Evolutionary conservation across 2,113 vertebrate genomes (phyloP), one percentile per base, ranked within the genome.

Genomic region (Zeus faber): DNA sequence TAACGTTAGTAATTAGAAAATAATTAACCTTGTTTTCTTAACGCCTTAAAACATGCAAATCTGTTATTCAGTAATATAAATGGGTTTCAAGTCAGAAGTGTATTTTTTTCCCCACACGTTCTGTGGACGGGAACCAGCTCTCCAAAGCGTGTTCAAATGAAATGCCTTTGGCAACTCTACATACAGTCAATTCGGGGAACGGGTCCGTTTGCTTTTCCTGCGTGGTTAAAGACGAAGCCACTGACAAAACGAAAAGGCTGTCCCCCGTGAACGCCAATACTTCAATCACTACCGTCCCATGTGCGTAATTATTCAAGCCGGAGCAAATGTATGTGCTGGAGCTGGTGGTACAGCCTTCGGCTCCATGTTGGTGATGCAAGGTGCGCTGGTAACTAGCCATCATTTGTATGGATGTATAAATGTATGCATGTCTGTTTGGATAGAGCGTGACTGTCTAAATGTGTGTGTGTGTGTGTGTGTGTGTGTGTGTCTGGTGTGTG

Each of bases 181-280:
- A 50, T 54, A 41, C 37, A 20, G n/a, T n/a, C n/a, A n/a, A n/a
- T n/a, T n/a, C n/a, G 60, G 68, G 67, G 56, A 31, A 79, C 73
- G 82, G 75, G 83, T 79, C 77, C 74, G 48, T 49, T 57, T n/a
- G n/a, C n/a, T n/a, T n/a, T 62, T 62, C 50, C 59, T 53, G 49
- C 26, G n/a, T 39, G 60, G 50, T 41, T 11, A 16, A 43, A 72
- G 64, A 63, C 61, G 9, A 68, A 79, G 40, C 53, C 1, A 41
- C 65, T 58, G 69, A 58, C 65, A 77, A 59, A 70, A 54, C n/a
- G n/a, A 65, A 55, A 73, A 25, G 44, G 59, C 65, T 46, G 40
- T 62, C 29, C 4, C 54, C 41, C 55, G 23, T 66, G 40, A 62
- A 67, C 50, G 37, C 10, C 60, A 55, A 56, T 48, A 58, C 46